Percentiles rank a stretch among this genome's conserved stretches.
These are phyloP conservation scores for Cataglyphis cursor DNA, from an alignment of 2,888 invertebrate species.

Conservation along the genomic window DNA sequence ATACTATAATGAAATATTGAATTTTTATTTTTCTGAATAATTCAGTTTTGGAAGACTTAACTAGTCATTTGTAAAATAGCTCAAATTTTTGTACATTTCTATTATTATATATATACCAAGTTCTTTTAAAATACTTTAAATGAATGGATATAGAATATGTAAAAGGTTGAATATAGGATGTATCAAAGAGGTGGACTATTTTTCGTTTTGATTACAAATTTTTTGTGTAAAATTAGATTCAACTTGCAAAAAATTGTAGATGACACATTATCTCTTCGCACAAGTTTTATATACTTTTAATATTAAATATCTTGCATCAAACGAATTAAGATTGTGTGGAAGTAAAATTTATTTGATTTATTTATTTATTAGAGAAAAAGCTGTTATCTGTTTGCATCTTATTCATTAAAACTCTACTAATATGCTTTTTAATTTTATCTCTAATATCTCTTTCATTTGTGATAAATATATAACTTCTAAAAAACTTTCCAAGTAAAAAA, in stretches of 20 bases:
- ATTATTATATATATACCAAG: neutral
- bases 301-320: neutral
- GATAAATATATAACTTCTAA: neutral
- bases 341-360: slow-evolving; percentile 5
- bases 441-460: neutral
- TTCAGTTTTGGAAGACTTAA: slow-evolving; percentile 44
- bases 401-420: neutral
- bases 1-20: slow-evolving; percentile 35
- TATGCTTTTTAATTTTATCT: slow-evolving; percentile 8
- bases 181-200: neutral
- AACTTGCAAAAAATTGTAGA: neutral
- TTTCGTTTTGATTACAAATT: neutral
- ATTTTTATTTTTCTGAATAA: slow-evolving; percentile 23
- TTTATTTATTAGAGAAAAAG: neutral
- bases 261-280: neutral
- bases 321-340: neutral
- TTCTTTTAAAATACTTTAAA: neutral
- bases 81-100: slow-evolving; percentile 39
- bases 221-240: neutral
- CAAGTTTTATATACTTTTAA: slow-evolving; percentile 1
- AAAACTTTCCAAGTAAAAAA: neutral
- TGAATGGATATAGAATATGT: slow-evolving; percentile 20
- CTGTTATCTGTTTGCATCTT: neutral
- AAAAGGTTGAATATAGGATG: neutral
- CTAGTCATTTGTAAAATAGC: slow-evolving; percentile 62